Evolutionary conservation across 2,888 invertebrate species (phyloP).

Genomic region (Cistogaster globosa): DNA sequence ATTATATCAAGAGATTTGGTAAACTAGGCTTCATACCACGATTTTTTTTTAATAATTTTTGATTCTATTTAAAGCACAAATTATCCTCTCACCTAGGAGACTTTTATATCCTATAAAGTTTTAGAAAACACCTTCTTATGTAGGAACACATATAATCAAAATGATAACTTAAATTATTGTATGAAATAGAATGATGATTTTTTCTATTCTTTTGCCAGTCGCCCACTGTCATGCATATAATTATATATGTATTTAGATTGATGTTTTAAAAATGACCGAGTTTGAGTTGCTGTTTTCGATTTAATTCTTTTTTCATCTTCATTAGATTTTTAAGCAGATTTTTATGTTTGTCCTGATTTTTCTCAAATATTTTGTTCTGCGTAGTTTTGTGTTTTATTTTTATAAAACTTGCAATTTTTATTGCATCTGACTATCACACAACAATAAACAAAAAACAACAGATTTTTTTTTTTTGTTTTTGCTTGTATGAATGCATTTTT

Average conservation of each 20-base stretch:
- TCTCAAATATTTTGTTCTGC: neutral
- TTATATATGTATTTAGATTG: conserved; percentile 34
- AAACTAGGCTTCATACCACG: too few relatives aligned
- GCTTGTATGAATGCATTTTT: neutral
- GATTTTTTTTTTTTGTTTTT: too few relatives aligned
- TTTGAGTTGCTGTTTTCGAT: conserved; percentile 47
- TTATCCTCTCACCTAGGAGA: too few relatives aligned
- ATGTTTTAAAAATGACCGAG: conserved; percentile 62
- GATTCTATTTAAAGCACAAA: too few relatives aligned
- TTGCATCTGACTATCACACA: conserved; percentile 59
- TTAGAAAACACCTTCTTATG: too few relatives aligned
- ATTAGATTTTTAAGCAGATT: conserved; percentile 15
- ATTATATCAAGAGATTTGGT: too few relatives aligned
- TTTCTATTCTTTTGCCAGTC: conserved; percentile 3
- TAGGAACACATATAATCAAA: too few relatives aligned
- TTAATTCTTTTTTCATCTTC: neutral
- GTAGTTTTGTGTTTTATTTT: conserved; percentile 1
- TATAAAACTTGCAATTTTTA: conserved; percentile 65
- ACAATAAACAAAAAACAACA: conserved; percentile 23
- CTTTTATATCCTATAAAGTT: too few relatives aligned
- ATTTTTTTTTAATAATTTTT: too few relatives aligned
- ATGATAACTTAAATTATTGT: too few relatives aligned
- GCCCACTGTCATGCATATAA: neutral
- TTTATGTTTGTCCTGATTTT: conserved; percentile 23
- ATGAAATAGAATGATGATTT: too few relatives aligned